These are phyloP conservation scores for Spondyliosoma cantharus DNA, from an alignment of 2,797 vertebrate species.

Conservation along the genomic window DNA sequence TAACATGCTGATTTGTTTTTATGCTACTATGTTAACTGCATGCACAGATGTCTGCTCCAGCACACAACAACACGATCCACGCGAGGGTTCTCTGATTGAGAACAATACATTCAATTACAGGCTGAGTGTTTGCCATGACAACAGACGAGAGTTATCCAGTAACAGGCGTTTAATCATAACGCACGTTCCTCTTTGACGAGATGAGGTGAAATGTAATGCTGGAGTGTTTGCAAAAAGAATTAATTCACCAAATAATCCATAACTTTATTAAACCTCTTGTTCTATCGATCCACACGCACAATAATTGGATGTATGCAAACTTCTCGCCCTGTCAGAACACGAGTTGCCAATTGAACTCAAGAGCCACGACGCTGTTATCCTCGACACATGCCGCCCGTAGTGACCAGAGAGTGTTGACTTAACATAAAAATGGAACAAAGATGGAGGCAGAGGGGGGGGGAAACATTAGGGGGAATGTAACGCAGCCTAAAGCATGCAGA, in stretches of 20 bases:
- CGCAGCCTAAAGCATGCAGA: neutral
- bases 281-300: slow-evolving; percentile 54
- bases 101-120: slow-evolving; percentile 44
- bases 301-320: slow-evolving; percentile 49
- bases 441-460: neutral
- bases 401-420: neutral
- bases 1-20: slow-evolving; percentile 12
- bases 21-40: neutral
- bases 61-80: slow-evolving; percentile 27
- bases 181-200: slow-evolving; percentile 14
- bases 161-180: slow-evolving; percentile 15
- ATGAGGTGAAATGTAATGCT: slow-evolving; percentile 16
- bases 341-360: slow-evolving; percentile 31
- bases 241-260: slow-evolving; percentile 50
- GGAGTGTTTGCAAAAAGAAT: slow-evolving; percentile 1
- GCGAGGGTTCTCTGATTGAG: slow-evolving; percentile 15
- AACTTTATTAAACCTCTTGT: slow-evolving; percentile 55
- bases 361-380: slow-evolving; percentile 13
- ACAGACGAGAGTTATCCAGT: slow-evolving; percentile 28
- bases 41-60: slow-evolving; percentile 2
- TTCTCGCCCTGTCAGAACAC: slow-evolving; percentile 36
- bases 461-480: neutral
- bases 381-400: slow-evolving; percentile 2
- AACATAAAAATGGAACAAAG: slow-evolving; percentile 10
- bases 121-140: slow-evolving; percentile 51